phyloP scores from a whole-genome alignment of 2,113 vertebrate genomes.

The Climacteris rufus region DNA sequence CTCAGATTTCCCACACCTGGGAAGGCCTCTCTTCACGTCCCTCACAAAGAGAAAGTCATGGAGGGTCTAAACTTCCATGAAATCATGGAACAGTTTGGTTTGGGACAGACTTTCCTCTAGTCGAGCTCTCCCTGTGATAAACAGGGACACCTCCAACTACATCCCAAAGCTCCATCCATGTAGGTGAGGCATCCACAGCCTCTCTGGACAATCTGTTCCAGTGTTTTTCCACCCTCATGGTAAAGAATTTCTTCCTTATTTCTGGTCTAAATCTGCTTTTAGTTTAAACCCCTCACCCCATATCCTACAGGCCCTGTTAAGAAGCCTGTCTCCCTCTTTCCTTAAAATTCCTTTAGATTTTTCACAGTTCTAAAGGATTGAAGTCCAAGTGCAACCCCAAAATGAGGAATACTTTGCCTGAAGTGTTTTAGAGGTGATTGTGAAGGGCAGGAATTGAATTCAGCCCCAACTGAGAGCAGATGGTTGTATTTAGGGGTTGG shows the following conservation, averaged over 20 bases:
- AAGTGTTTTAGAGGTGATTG: neutral
- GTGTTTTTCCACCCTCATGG: neutral
- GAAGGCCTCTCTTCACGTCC: neutral
- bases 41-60: neutral
- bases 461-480: neutral
- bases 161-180: neutral
- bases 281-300: too few relatives aligned
- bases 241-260: neutral
- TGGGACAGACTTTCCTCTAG: neutral
- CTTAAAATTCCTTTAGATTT: neutral
- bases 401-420: neutral
- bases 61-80: rapidly evolving
- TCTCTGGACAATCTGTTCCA: neutral
- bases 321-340: too few relatives aligned
- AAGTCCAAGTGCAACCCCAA: neutral
- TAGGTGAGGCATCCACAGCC: neutral
- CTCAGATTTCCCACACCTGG: neutral
- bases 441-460: neutral
- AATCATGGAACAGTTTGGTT: neutral
- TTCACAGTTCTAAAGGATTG: neutral
- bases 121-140: neutral
- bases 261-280: rapidly evolving
- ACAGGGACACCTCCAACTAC: neutral
- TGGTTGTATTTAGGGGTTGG: neutral
- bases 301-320: neutral